These are phyloP conservation scores for Piezodorus guildinii DNA, from an alignment of 1,140 invertebrate species.

Conservation along the genomic window DNA sequence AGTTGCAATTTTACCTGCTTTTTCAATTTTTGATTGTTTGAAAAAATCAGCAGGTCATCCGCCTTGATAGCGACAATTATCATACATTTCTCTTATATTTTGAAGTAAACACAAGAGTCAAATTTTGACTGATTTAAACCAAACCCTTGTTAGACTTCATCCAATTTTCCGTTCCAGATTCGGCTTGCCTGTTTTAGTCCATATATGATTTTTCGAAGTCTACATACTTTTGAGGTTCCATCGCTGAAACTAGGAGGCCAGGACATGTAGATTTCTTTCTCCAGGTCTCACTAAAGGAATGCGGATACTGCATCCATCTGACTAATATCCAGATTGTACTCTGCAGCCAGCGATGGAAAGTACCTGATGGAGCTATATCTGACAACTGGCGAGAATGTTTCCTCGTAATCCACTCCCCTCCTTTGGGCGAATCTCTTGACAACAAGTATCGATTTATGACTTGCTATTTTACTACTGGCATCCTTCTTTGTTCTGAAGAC, in stretches of 20 bases:
- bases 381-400: constrained; percentile 33
- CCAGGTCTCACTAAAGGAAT: constrained; percentile 33
- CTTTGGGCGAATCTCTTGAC: constrained; percentile 35
- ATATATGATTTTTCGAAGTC: not conserved
- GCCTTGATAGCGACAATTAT: not conserved
- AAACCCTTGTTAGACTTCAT: not conserved
- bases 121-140: not conserved
- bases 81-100: not conserved
- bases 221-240: not conserved
- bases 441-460: constrained; percentile 36
- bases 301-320: constrained; percentile 35
- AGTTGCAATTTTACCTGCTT: not conserved
- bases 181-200: not conserved
- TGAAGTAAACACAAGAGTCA: constrained; percentile 1
- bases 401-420: constrained; percentile 32
- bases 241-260: too few species aligned
- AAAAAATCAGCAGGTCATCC: not conserved
- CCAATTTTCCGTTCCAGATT: not conserved
- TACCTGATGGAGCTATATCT: constrained; percentile 32
- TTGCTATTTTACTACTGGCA: constrained; percentile 28
- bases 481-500: constrained; percentile 33
- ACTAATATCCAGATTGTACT: constrained; percentile 30
- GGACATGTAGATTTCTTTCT: constrained; percentile 34
- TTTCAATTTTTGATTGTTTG: not conserved
- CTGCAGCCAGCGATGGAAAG: constrained; percentile 32